These are phyloP conservation scores for Pipistrellus pipistrellus DNA, from an alignment of 2,797 vertebrate genomes.

Conservation along the genomic window DNA sequence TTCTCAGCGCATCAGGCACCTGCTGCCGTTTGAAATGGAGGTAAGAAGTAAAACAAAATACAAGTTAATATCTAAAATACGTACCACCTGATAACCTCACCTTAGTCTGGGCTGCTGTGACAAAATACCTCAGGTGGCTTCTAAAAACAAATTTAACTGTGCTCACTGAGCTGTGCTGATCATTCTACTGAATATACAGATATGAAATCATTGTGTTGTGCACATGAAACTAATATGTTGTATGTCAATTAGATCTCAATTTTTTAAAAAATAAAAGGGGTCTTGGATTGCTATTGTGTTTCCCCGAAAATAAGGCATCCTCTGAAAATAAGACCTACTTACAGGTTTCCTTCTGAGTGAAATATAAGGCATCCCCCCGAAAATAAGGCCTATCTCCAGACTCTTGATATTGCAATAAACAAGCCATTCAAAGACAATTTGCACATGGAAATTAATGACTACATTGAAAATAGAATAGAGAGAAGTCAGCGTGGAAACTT, in stretches of 20 bases:
- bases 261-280: neutral
- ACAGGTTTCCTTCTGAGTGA: no score
- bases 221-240: neutral
- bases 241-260: neutral
- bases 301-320: no score
- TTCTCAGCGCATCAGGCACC: neutral
- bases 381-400: no score
- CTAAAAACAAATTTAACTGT: neutral
- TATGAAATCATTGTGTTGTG: neutral
- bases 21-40: conserved; percentile 32
- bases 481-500: no score
- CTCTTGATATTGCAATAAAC: no score
- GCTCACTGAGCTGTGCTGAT: neutral
- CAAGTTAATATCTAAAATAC: neutral
- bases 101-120: neutral
- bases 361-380: no score
- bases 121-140: neutral
- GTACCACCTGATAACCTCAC: neutral
- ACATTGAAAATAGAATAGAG: no score
- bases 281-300: neutral
- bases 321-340: no score
- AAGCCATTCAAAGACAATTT: no score
- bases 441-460: no score
- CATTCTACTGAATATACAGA: neutral
- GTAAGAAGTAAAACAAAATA: conserved; percentile 22